Base-by-base conservation (phyloP, 2,113 vertebrate genomes). In the Otocyon megalotis region DNA sequence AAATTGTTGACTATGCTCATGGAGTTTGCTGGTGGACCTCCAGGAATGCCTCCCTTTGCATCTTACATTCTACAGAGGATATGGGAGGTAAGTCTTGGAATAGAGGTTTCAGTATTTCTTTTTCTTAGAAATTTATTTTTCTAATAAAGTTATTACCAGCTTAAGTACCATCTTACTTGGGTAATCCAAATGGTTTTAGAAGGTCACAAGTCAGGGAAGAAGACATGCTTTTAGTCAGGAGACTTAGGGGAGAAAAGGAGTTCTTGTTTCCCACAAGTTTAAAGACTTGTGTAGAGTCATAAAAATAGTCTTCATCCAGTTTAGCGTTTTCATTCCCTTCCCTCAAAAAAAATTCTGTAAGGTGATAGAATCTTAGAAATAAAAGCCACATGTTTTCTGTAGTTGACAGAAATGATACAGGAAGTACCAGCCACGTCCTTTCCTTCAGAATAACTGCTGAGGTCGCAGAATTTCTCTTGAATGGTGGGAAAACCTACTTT, bases 31-130 rank as follows among this genome's bases (percentile, higher is more conserved):
- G 99, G 99, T 12, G 99, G 99, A 37, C 99, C 99, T 65, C 99
- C 99, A 13, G 99, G 99, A 97, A 99, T 99, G 99, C 99, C 99
- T 53, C 99, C 99, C 43, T 99, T 99, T 92, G 99, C 99, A 76
- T 99, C 99, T 95, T 99, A 99, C 98, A 99, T 99, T 97, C 99
- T 99, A n/a, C 99, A 99, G 98, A 99, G 99, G 98, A 99, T 99
- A 98, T 99, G 99, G 99, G 99, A 99, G 99, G 99, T 99, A 97
- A 96, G 94, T 96, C 28, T 92, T 96, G 3, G 32, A 96, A 92
- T 53, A 91, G 54, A 35, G 91, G 17, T 83, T 90, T 87, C 32
- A 62, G 30, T 96, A 90, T 97, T 89, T 94, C 48, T 72, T 35
- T 98, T 22, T 16, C 35, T 58, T 28, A 80, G 8, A 67, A 83